phyloP scores from a whole-genome alignment of 1,140 invertebrate genomes.

The Hycleus cichorii region DNA sequence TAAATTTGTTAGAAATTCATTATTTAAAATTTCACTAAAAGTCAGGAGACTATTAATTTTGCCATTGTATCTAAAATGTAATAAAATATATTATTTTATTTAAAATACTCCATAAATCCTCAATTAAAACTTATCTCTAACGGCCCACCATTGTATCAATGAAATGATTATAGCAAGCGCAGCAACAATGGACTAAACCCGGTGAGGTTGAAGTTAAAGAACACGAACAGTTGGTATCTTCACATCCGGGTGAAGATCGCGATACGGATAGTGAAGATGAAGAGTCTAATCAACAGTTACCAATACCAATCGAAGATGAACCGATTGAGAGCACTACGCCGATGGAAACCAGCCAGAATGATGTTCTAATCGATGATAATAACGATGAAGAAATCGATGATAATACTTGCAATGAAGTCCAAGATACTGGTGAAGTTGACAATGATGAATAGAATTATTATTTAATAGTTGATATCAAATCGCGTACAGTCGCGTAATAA shows the following conservation, averaged over 20 bases:
- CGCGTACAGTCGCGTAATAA: no score
- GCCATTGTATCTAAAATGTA: no score
- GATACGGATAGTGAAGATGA: slow-evolving; percentile 42
- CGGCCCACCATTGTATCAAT: no score
- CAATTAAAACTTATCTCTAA: no score
- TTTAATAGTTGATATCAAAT: no score
- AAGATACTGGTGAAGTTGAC: slow-evolving; percentile 26
- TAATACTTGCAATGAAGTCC: slow-evolving; percentile 2
- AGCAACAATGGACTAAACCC: slow-evolving; percentile 47
- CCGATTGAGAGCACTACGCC: slow-evolving; percentile 25
- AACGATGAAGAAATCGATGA: slow-evolving; percentile 17
- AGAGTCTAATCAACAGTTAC: slow-evolving; percentile 18
- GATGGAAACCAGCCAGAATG: not conserved
- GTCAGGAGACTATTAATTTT: no score
- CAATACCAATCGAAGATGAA: slow-evolving; percentile 37
- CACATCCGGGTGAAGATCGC: slow-evolving; percentile 42
- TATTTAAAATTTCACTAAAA: no score
- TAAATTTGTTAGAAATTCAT: no score
- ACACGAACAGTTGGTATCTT: slow-evolving; percentile 38
- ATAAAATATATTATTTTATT: no score
- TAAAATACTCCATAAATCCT: no score
- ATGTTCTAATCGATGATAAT: not conserved
- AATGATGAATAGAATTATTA: slow-evolving; percentile 24
- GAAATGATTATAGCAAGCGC: slow-evolving; percentile 35
- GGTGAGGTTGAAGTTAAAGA: slow-evolving; percentile 38